Evolutionary conservation across 2,113 vertebrate species (phyloP), one percentile per base, ranked within the genome.

Genomic region (Zosterops hypoxanthus): DNA sequence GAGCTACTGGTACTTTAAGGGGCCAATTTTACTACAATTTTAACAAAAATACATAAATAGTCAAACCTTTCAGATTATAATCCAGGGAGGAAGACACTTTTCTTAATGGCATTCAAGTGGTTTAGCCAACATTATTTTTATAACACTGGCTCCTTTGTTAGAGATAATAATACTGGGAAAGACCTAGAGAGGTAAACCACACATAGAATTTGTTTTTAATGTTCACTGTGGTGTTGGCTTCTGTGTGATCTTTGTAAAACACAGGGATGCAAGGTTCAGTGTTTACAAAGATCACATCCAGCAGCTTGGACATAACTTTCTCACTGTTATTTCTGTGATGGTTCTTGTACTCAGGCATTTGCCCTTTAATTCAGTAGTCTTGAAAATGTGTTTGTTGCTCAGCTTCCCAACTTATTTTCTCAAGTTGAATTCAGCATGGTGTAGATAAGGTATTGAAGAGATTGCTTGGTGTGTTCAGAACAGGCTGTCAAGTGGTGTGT

Each of bases 111-210:
- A 81, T 80, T 72, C 41, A 91, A 95, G 57, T 57, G 46, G 28
- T 42, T 83, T 63, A 95, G 77, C 31, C 66, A 59, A 53, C 70
- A 78, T 2, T 92, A 22, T 47, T 96, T 92, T 91, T 93, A 21
- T 69, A 95, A 97, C 84, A 96, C 53, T 96, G 53, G n/a, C 18
- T 88, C 55, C 70, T 92, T 94, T 95, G 88, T 97, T 94, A 79
- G 25, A 84, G 70, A 96, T 81, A 94, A 70, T 52, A 96, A 94
- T 69, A 75, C 24, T 29, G 50, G 60, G 36, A 92, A 84, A 84
- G 59, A 95, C 69, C 68, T 71, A 80, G 86, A 82, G 73, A 97
- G 85, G 61, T 76, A 96, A 96, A 95, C 81, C 63, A 90, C 86
- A 91, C 46, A 34, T 92, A 96, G 90, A 94, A 77, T 76, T 87